Evolutionary conservation across 2,113 vertebrate species (phyloP).

Genomic region (Notarius lentiginosus): DNA sequence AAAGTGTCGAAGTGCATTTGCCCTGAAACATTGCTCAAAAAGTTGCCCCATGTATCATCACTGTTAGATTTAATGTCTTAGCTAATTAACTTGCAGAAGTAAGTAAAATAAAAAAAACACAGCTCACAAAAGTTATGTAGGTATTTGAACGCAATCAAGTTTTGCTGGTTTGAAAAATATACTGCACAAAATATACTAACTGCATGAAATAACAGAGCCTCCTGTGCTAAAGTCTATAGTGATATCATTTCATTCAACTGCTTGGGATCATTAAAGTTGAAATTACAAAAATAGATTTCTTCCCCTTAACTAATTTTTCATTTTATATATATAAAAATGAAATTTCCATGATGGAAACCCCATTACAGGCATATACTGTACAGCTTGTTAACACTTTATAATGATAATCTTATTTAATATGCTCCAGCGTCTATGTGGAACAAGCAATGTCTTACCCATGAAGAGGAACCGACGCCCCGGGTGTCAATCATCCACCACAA

Average conservation of each 20-base stretch:
- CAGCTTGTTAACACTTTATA: neutral
- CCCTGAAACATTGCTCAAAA: too few species aligned
- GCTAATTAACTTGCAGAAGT: neutral
- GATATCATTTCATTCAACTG: neutral
- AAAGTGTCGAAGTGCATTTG: neutral
- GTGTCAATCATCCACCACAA: constrained; percentile 37
- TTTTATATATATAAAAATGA: too few species aligned
- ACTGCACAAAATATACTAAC: neutral
- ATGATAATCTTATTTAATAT: constrained; percentile 5
- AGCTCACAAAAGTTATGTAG: neutral
- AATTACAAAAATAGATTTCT: neutral
- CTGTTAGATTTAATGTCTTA: neutral
- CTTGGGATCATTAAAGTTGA: neutral
- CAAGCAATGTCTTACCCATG: constrained; percentile 47
- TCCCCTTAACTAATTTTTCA: neutral
- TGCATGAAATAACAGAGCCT: neutral
- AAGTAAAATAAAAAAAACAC: neutral
- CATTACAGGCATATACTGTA: neutral
- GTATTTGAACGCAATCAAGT: neutral
- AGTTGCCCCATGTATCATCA: too few species aligned
- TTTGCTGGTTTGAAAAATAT: neutral
- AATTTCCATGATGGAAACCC: neutral
- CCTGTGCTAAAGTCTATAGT: neutral
- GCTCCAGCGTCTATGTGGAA: constrained; percentile 20
- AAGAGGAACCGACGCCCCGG: constrained; percentile 23